Evolutionary conservation across 2,888 invertebrate species (phyloP).

Genomic region (Lasioglossum leucozonium): DNA sequence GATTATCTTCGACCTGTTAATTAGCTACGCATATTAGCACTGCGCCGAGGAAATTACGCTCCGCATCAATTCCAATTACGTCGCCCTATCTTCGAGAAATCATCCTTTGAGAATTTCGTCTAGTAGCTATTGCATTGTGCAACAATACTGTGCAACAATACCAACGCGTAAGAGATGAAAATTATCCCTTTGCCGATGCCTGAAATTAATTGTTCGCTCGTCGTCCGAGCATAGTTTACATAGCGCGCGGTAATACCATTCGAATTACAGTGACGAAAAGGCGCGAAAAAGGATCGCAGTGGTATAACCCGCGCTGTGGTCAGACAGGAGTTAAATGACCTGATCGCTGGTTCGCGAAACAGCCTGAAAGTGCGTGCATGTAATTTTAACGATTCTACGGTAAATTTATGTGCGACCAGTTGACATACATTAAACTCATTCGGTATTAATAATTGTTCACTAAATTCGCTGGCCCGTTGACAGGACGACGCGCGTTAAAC

Average conservation of each 20-base stretch:
- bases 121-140: neutral
- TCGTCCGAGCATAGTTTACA: neutral
- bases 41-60: constrained; percentile 20
- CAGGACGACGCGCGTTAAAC: neutral
- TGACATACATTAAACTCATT: neutral
- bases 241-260: neutral
- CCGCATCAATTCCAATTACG: constrained; percentile 71
- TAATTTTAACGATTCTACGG: too few relatives aligned
- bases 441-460: neutral
- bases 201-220: neutral
- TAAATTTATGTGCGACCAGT: neutral
- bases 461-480: neutral
- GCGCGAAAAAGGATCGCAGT: neutral
- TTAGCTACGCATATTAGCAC: constrained; percentile 52
- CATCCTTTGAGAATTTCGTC: constrained; percentile 33
- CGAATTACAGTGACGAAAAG: neutral
- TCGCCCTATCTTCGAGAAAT: constrained; percentile 37
- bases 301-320: neutral
- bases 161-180: neutral
- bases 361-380: neutral
- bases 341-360: neutral
- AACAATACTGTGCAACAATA: neutral
- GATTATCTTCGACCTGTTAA: constrained; percentile 54
- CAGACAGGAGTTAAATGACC: neutral
- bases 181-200: neutral